These are phyloP conservation scores for Thalassophryne amazonica DNA, from an alignment of 2,797 vertebrate species.

Conservation along the genomic window DNA sequence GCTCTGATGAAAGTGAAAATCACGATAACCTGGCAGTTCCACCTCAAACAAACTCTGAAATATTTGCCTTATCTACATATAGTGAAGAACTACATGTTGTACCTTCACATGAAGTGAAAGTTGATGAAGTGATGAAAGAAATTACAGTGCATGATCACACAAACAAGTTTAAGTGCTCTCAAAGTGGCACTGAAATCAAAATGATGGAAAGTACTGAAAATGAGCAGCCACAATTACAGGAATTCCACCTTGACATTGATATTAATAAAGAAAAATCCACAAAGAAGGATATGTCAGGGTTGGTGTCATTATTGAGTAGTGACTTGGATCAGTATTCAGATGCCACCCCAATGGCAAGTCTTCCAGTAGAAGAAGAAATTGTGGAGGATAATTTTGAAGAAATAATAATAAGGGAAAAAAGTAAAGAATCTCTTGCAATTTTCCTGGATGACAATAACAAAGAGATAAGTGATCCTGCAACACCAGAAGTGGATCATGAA, in stretches of 20 bases:
- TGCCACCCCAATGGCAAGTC: not conserved
- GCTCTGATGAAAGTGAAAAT: slow-evolving; percentile 81
- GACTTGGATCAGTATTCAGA: slow-evolving; percentile 44
- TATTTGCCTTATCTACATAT: slow-evolving; percentile 72
- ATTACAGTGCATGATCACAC: not conserved
- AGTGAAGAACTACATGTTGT: slow-evolving; percentile 51
- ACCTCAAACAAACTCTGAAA: slow-evolving; percentile 79
- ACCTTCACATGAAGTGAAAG: slow-evolving; percentile 39
- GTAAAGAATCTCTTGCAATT: slow-evolving; percentile 4
- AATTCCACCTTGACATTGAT: slow-evolving; percentile 30
- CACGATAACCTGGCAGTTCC: slow-evolving; percentile 79
- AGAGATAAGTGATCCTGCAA: not conserved
- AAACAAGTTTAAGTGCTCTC: not conserved
- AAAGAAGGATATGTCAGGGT: slow-evolving; percentile 49
- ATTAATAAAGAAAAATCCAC: not conserved
- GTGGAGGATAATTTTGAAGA: slow-evolving; percentile 53
- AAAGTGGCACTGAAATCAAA: slow-evolving; percentile 6
- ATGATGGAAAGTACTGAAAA: not conserved
- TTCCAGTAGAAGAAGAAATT: slow-evolving; percentile 13
- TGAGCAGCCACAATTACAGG: slow-evolving; percentile 31
- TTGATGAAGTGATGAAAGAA: not conserved
- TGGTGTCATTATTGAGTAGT: slow-evolving; percentile 38
- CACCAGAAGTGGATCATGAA: not conserved
- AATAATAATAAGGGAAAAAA: slow-evolving; percentile 22
- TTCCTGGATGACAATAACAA: slow-evolving; percentile 7